These are phyloP conservation scores for Gadus macrocephalus DNA, from an alignment of 2,113 vertebrate genomes.

Conservation along the genomic window DNA sequence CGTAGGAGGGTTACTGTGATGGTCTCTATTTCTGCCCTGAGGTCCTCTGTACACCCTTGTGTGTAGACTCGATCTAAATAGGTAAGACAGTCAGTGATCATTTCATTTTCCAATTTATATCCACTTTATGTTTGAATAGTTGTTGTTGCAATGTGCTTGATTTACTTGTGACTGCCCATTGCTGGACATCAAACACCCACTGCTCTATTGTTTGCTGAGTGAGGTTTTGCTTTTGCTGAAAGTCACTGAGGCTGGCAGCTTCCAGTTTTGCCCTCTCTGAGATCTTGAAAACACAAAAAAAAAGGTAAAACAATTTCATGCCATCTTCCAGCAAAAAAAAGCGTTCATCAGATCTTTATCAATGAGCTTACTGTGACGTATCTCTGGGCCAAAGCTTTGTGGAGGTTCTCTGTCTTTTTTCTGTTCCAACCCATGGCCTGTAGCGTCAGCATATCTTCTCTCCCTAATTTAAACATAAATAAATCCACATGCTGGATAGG, in stretches of 20 bases:
- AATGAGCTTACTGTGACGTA: conserved; percentile 1
- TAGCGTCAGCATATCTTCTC: background rate
- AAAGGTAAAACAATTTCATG: background rate
- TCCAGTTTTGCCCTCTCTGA: conserved; percentile 2
- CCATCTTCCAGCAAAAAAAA: background rate
- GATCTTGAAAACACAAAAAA: background rate
- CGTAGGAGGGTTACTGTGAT: background rate
- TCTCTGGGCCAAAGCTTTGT: background rate
- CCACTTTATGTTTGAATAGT: background rate
- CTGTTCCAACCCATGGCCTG: background rate
- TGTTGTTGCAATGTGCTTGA: background rate
- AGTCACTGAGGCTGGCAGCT: conserved; percentile 2
- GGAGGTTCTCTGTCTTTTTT: background rate
- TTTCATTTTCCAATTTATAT: background rate
- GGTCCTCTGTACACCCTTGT: background rate
- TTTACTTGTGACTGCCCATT: too few species aligned
- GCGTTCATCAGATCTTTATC: background rate
- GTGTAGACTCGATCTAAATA: background rate
- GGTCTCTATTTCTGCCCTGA: background rate
- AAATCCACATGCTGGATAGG: background rate
- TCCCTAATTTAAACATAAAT: conserved; percentile 5
- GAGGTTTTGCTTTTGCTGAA: background rate
- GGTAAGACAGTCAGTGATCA: background rate
- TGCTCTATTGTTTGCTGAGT: background rate
- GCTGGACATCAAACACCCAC: too few species aligned